Conservation (phyloP, 2,888 invertebrate genomes). For the Hirtodrosophila histrioides region DNA sequence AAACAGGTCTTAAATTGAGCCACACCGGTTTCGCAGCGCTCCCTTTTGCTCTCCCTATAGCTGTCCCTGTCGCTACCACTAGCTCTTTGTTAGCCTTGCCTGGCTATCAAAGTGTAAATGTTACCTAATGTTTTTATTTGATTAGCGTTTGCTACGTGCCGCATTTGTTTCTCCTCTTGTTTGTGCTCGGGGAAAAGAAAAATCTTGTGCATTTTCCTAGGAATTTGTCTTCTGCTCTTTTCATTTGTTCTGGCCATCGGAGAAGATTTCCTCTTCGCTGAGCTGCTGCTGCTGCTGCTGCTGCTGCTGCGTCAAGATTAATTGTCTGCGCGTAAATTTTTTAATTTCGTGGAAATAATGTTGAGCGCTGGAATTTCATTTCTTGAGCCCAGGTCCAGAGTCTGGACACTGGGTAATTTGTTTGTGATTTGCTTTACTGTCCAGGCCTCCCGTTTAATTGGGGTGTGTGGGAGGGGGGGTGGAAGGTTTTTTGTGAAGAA, state of each 20-base stretch:
- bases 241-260: slow-evolving; percentile 27
- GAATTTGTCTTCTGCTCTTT: slow-evolving; percentile 48
- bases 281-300: slow-evolving; percentile 18
- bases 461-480: too few relatives aligned
- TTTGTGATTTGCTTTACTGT: slow-evolving; percentile 60
- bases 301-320: slow-evolving; percentile 58
- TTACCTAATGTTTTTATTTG: slow-evolving; percentile 79
- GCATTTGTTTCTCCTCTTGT: slow-evolving; percentile 54
- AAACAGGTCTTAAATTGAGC: slow-evolving; percentile 61
- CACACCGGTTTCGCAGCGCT: slow-evolving; percentile 34
- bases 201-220: slow-evolving; percentile 70
- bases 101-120: slow-evolving; percentile 72
- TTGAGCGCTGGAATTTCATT: slow-evolving; percentile 68
- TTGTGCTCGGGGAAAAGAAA: slow-evolving; percentile 18
- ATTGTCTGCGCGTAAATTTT: slow-evolving; percentile 79
- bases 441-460: neutral
- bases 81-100: neutral
- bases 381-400: slow-evolving; percentile 19
- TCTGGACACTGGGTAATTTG: slow-evolving; percentile 56
- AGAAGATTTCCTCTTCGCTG: slow-evolving; percentile 41
- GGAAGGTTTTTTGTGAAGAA: neutral
- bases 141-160: slow-evolving; percentile 78
- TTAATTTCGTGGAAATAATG: slow-evolving; percentile 80
- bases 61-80: neutral
- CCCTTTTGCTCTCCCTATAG: slow-evolving; percentile 6